A percentile compares a stretch with the other conserved stretches of the same genome.
Evolutionary conservation across 2,888 invertebrate species (phyloP).

Genomic region (Drosophila austrosaltans): DNA sequence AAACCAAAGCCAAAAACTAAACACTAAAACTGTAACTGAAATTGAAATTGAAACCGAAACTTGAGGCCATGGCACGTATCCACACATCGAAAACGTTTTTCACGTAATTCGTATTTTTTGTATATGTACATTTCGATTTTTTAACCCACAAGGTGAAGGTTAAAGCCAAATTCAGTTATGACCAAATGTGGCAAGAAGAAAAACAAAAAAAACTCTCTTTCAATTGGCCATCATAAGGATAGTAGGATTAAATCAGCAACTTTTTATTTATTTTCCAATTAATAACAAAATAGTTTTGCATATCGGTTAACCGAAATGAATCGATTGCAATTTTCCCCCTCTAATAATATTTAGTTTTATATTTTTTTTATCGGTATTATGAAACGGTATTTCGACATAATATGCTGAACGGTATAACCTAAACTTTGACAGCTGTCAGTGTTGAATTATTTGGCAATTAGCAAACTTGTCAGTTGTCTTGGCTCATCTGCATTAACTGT

Average conservation of each 20-base stretch:
- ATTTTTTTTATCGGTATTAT: background rate
- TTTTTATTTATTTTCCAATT: no score
- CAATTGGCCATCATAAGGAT: background rate
- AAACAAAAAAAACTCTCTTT: background rate
- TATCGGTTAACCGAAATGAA: background rate
- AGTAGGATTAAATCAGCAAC: no score
- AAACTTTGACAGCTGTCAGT: slow-evolving; percentile 8
- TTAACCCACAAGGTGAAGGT: slow-evolving; percentile 73
- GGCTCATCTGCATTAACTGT: slow-evolving; percentile 3
- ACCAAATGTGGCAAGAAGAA: background rate
- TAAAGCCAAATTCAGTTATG: slow-evolving; percentile 48
- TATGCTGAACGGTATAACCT: background rate
- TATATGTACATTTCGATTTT: slow-evolving; percentile 25
- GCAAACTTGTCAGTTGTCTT: slow-evolving; percentile 50
- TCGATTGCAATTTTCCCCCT: no score
- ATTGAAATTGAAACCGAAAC: slow-evolving; percentile 16
- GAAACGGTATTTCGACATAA: slow-evolving; percentile 29
- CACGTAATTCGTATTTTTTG: slow-evolving; percentile 38
- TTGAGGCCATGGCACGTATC: slow-evolving; percentile 44
- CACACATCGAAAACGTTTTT: slow-evolving; percentile 23
- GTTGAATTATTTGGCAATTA: slow-evolving; percentile 25
- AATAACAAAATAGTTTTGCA: no score
- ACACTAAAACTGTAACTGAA: slow-evolving; percentile 24
- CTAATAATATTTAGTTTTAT: no score
- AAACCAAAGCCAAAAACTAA: slow-evolving; percentile 35